These are phyloP conservation scores for Antrozous pallidus DNA, from an alignment of 2,797 vertebrate genomes.

Conservation along the genomic window DNA sequence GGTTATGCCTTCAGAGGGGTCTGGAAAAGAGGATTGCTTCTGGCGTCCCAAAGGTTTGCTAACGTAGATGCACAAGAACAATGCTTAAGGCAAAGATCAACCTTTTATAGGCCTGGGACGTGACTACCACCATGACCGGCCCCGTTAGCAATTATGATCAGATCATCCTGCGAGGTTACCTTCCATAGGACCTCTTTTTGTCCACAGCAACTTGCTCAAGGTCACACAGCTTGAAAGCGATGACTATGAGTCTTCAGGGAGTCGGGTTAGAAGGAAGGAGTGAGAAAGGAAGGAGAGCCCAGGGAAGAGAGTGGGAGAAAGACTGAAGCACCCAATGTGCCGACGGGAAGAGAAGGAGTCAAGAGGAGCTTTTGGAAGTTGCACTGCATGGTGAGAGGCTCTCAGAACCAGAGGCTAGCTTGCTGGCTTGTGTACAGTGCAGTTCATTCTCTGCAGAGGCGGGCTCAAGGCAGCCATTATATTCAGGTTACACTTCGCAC, in stretches of 20 bases:
- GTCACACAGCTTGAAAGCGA: neutral
- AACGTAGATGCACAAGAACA: neutral
- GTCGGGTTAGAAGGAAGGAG: neutral
- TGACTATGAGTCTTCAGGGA: neutral
- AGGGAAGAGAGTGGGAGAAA: neutral
- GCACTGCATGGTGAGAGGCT: neutral
- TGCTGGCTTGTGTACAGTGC: neutral
- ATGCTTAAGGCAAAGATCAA: neutral
- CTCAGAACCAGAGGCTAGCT: neutral
- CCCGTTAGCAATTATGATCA: too few relatives aligned
- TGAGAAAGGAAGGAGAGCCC: neutral
- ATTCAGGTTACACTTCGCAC: neutral
- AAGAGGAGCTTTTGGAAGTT: neutral
- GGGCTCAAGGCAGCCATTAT: neutral
- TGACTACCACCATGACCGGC: too few relatives aligned
- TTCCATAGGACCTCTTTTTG: too few relatives aligned
- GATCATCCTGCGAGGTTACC: too few relatives aligned
- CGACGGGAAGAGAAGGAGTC: neutral
- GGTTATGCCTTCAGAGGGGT: neutral
- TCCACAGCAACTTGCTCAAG: too few relatives aligned
- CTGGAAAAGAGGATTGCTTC: neutral
- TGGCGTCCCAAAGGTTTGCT: neutral
- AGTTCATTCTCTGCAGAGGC: neutral
- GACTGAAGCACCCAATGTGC: neutral
- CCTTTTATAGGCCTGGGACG: neutral